Evolutionary conservation across 2,113 vertebrate species (phyloP), one percentile per base, ranked within the genome.

Genomic region (Actinemys pallida): DNA sequence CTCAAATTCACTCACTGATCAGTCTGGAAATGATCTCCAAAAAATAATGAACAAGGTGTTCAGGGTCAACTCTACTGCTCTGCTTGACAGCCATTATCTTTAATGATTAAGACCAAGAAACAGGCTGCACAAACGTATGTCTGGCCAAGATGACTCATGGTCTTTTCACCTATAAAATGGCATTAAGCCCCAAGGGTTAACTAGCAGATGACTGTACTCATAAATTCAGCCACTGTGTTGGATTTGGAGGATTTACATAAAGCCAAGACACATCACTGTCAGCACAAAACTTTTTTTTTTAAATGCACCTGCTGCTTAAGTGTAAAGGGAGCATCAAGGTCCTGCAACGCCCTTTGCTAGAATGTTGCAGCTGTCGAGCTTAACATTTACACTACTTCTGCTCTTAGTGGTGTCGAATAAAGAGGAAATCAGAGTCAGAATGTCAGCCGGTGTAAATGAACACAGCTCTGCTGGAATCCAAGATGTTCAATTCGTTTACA

Each of bases 351-450:
- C 69, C 39, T 93, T 86, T 88, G 22, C 54, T 47, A 39, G 80
- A 25, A 87, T 78, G 14, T 62, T 87, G 29, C 39, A 45, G 12
- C 39, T 88, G 53, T 39, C 19, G 17, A 47, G 22, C 42, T 79
- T 53, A 50, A 10, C 52, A 78, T 45, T 47, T 31, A 10, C 69
- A 86, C 39, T 84, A 90, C 89, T 88, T 94, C 89, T 6, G 83
- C 83, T 20, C 89, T 93, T 95, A 95, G 89, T 87, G 83, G 81
- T 84, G 76, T 87, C 78, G 89, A 45, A 87, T 86, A 88, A 94
- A 84, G 62, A 86, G 92, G 76, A 89, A 42, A 86, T 62, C 45
- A 53, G 87, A 89, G 59, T 94, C 95, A 94, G 0, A 1, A 14
- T 62, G 84, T 94, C 92, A 94, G 72, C 49, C 96, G 72, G 49